Conservation (phyloP, 92 coral and sea anemone species). For the Epizoanthus illoricatus region DNA sequence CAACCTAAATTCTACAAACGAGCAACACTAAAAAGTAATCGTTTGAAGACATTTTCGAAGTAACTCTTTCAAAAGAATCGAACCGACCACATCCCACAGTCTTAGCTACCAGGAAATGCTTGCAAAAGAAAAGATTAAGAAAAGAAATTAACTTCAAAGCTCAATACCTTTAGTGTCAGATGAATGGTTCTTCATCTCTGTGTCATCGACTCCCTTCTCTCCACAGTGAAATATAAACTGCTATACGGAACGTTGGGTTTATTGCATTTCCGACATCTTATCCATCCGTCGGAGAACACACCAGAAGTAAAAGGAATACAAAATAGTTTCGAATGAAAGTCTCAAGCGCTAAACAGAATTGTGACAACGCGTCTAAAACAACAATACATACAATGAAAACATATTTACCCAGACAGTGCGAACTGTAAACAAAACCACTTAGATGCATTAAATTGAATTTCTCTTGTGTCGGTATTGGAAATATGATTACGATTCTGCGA, state of each 20-base stretch:
- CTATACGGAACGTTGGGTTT: background rate
- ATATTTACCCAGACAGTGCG: constrained; percentile 13
- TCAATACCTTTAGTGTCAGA: constrained; percentile 19
- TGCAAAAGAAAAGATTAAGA: background rate
- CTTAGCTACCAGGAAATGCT: constrained; percentile 26
- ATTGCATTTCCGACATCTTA: background rate
- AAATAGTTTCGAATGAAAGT: constrained; percentile 11
- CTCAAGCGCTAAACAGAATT: too few species aligned
- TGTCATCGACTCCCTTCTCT: background rate
- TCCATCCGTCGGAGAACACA: too few species aligned
- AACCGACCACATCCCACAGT: background rate
- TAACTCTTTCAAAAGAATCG: too few species aligned
- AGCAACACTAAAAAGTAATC: background rate
- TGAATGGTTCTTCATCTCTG: constrained; percentile 35
- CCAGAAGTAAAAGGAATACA: background rate
- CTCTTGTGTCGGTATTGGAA: background rate
- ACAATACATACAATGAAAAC: constrained; percentile 12
- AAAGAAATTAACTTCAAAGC: background rate
- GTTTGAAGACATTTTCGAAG: background rate
- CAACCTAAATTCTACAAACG: background rate
- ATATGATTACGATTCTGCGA: background rate
- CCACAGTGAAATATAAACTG: background rate
- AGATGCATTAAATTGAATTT: constrained; percentile 7
- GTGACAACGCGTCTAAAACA: constrained; percentile 11
- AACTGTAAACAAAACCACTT: constrained; percentile 10